Base-by-base conservation (phyloP, 2,797 vertebrate genomes). In the Sciurus carolinensis region DNA sequence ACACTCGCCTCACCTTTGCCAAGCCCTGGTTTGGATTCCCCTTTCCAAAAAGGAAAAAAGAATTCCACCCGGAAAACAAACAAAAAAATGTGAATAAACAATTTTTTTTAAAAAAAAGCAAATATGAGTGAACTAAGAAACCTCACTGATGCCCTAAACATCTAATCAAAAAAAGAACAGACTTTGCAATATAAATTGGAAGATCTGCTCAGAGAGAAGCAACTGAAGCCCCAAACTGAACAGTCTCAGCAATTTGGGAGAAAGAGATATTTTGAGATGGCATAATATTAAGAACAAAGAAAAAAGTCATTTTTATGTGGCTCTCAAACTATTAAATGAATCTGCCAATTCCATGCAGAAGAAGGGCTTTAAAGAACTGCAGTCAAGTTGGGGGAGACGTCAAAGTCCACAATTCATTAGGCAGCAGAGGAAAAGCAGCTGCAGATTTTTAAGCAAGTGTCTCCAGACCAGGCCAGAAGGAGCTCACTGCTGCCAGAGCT, bases 321-420 rank as follows among this genome's bases (percentile, higher is more conserved):
- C 85, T 90, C 85, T 86, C 79, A 97, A 95, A 80, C 54, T 97
- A 84, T 89, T 77, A 95, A 95, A 94, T 50, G 96, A 97, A 94
- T 66, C 89, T 96, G 91, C 71, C 97, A 96, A 93, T 76, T 92
- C 90, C 71, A 54, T 12, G 54, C 30, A 67, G 79, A 96, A 96
- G 94, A 95, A 4, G 11, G 42, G 71, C 86, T 93, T 95, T 77
- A 92, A 95, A 90, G 81, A 92, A 59, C 54, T 69, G n/a, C 85
- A 18, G 54, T 50, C 18, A 33, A 64, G 82, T 54, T 0, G 0
- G 26, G 77, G 57, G 30, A 59, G 71, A 81, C 62, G 26, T 33
- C 80, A 52, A 71, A 79, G 86, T 30, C 71, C 91, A 79, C 77
- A 79, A 93, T 72, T 91, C 91, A 81, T 93, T 72, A 91, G 47